Base-by-base conservation (phyloP, 1,140 invertebrate genomes). In the Drosophila aff. region DNA sequence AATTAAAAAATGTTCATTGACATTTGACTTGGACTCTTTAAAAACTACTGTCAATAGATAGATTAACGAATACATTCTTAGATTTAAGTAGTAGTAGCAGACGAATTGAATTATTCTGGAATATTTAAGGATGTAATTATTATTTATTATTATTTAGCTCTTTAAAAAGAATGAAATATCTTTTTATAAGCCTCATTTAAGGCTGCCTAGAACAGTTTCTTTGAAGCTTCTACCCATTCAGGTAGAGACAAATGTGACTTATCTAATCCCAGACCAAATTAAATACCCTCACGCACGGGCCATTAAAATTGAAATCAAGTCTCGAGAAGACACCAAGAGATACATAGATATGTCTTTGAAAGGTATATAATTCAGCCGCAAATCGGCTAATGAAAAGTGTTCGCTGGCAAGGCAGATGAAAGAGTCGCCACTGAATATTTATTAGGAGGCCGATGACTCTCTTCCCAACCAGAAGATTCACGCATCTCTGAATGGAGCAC, bases 241-340 rank as follows among this genome's bases (percentile, higher is more conserved):
- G 67, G 67, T 60, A 73, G 21, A 73, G 36, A 36, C 23, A 33
- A 49, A 28, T 36, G 18, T 10, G 21, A n/a, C 69, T 60, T 87
- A 74, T 81, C 77, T 78, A 59, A 86, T 79, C 69, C 73, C 9
- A 31, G 43, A 44, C 36, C 55, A 90, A 89, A 90, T 90, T 90
- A 89, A 89, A 89, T 63, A 71, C 53, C 64, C 53, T 73, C 85
- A 89, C 85, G 85, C 78, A 76, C 64, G 46, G 49, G 28, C 75
- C 49, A 85, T 89, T 89, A 90, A 89, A 85, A 89, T 90, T 90
- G 55, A 73, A 89, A 90, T 90, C 66, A 81, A 79, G 53, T 65
- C 62, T 62, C 64, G 55, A 58, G 74, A 2, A 23, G 28, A 18
- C 31, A n/a, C 6, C 26, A n/a, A 36, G 8, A 38, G 52, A 55